Evolutionary conservation across 2,113 vertebrate genomes (phyloP).

Genomic region (Cyrtonyx montezumae): DNA sequence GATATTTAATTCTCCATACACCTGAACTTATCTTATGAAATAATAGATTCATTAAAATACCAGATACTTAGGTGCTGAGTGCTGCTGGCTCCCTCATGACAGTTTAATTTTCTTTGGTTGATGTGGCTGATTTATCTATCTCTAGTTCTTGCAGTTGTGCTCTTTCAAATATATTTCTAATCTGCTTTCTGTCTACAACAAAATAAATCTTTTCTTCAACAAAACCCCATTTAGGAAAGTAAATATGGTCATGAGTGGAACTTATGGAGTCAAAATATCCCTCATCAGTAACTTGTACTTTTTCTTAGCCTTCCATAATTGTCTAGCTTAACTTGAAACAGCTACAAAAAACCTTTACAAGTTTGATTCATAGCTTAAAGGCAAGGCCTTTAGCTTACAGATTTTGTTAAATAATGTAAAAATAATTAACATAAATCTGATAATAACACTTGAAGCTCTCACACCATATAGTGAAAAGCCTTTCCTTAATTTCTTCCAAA

Average conservation of each 20-base stretch:
- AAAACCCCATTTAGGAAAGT: background rate
- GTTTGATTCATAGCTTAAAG: background rate
- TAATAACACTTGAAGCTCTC: background rate
- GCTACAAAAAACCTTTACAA: background rate
- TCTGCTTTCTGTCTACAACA: background rate
- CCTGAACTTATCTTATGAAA: background rate
- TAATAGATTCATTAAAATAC: background rate
- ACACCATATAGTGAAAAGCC: background rate
- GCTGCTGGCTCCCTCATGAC: background rate
- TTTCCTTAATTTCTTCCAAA: background rate
- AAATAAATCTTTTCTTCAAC: background rate
- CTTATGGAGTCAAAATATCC: background rate
- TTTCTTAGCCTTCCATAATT: background rate
- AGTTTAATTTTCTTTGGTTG: background rate
- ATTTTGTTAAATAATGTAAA: background rate
- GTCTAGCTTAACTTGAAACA: background rate
- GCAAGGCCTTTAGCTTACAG: background rate
- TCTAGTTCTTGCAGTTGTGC: background rate
- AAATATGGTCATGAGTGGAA: background rate
- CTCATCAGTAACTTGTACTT: background rate
- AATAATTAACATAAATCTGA: background rate
- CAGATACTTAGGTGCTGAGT: background rate
- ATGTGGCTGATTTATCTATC: fast-evolving
- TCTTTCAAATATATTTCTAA: background rate
- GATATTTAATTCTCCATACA: background rate